Evolutionary conservation across 2,888 invertebrate genomes (phyloP).

Genomic region (Pristionchus maxplancki): DNA sequence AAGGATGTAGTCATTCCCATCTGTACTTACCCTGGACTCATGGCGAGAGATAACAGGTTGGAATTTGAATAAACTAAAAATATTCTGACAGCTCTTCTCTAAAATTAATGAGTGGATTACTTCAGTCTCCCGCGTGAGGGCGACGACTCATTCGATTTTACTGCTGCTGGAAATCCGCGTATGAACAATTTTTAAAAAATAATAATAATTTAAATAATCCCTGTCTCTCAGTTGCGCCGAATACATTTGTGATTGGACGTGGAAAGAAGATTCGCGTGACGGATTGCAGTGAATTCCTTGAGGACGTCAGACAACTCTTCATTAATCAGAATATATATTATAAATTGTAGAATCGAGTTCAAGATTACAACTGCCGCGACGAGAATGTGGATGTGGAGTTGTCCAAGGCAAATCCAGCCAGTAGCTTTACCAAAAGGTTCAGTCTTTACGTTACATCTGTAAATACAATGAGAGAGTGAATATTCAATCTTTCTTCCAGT

Average conservation of each 20-base stretch:
- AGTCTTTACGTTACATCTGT: too few species aligned
- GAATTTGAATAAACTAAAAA: too few species aligned
- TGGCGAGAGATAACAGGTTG: background rate
- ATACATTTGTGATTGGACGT: background rate
- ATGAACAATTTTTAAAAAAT: background rate
- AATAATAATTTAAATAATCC: background rate
- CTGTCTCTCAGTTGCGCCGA: background rate
- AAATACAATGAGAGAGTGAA: too few species aligned
- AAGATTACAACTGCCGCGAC: slow-evolving; percentile 6
- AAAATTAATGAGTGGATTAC: background rate
- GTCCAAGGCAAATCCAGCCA: background rate
- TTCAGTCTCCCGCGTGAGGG: background rate
- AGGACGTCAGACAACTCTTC: background rate
- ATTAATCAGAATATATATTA: too few species aligned
- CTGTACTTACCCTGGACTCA: background rate
- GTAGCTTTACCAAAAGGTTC: background rate
- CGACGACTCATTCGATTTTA: background rate
- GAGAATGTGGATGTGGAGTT: background rate
- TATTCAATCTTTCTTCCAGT: too few species aligned
- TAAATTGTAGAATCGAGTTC: background rate
- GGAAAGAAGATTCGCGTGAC: background rate
- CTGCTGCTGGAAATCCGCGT: slow-evolving; percentile 17
- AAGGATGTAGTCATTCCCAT: slow-evolving; percentile 10
- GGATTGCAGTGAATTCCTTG: background rate
- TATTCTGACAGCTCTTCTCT: too few species aligned